phyloP scores from a whole-genome alignment of 1,140 invertebrate genomes.

The Euschistus heros region DNA sequence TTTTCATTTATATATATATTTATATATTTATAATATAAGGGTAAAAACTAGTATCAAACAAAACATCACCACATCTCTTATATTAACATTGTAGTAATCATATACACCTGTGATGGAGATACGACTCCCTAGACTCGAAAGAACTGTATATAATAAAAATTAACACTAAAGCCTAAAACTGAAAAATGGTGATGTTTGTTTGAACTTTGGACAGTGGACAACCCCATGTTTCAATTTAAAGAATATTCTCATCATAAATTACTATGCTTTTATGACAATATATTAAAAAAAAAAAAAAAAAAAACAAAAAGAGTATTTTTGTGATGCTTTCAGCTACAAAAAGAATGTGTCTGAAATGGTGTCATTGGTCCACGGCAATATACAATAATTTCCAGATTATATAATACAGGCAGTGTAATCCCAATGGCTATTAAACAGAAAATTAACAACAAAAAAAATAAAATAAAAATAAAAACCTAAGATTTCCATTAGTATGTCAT shows the following conservation, averaged over 20 bases:
- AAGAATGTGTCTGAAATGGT: constrained; percentile 6
- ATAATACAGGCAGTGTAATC: background rate
- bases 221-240: no score
- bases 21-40: background rate
- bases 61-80: constrained; percentile 17
- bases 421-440: background rate
- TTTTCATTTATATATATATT: background rate
- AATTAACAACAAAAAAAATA: no score
- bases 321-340: constrained; percentile 10
- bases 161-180: constrained; percentile 11
- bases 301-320: background rate
- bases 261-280: no score
- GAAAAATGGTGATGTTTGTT: constrained; percentile 19
- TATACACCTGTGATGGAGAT: constrained; percentile 9
- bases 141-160: constrained; percentile 14
- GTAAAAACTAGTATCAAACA: constrained; percentile 10
- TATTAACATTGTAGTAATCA: constrained; percentile 16
- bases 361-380: constrained; percentile 13
- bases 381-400: background rate
- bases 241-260: no score
- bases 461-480: background rate
- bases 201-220: constrained; percentile 1
- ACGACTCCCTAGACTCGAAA: background rate
- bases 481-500: background rate
- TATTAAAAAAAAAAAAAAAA: no score